Evolutionary conservation across 2,797 vertebrate genomes (phyloP).

Genomic region (Salarias fasciatus): DNA sequence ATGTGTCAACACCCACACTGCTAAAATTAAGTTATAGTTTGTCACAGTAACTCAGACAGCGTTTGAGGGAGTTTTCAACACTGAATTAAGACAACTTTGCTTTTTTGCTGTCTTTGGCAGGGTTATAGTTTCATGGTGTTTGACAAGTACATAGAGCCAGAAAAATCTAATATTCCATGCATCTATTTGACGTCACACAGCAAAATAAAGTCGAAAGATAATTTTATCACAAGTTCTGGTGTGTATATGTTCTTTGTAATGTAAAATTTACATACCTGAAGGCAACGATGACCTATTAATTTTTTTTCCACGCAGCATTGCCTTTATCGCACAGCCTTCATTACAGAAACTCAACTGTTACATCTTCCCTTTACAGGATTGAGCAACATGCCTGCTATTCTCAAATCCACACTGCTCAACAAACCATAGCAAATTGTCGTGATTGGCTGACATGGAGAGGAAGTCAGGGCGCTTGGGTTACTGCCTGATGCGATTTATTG

Average conservation of each 20-base stretch:
- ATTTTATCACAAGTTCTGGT: constrained; percentile 4
- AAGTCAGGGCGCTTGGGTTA: constrained; percentile 60
- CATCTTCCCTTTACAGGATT: constrained; percentile 31
- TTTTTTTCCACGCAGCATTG: background rate
- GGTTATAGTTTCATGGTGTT: constrained; percentile 9
- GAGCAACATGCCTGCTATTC: constrained; percentile 40
- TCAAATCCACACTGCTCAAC: constrained; percentile 55
- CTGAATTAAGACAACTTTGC: constrained; percentile 24
- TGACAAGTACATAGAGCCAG: constrained; percentile 1
- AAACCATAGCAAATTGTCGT: constrained; percentile 71
- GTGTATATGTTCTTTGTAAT: constrained; percentile 2
- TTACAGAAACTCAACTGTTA: constrained; percentile 2
- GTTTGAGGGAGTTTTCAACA: constrained; percentile 11
- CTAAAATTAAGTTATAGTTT: constrained; percentile 40
- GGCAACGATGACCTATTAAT: background rate
- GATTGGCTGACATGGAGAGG: constrained; percentile 69
- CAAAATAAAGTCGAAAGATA: background rate
- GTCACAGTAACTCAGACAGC: constrained; percentile 33
- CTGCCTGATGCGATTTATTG: constrained; percentile 77
- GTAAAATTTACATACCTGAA: constrained; percentile 2
- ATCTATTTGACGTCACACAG: background rate
- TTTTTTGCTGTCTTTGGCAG: constrained; percentile 1
- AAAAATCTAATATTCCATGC: background rate
- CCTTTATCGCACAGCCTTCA: constrained; percentile 7
- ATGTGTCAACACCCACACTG: constrained; percentile 30